Conservation (phyloP, 2,113 vertebrate species). For the Thunnus maccoyii region DNA sequence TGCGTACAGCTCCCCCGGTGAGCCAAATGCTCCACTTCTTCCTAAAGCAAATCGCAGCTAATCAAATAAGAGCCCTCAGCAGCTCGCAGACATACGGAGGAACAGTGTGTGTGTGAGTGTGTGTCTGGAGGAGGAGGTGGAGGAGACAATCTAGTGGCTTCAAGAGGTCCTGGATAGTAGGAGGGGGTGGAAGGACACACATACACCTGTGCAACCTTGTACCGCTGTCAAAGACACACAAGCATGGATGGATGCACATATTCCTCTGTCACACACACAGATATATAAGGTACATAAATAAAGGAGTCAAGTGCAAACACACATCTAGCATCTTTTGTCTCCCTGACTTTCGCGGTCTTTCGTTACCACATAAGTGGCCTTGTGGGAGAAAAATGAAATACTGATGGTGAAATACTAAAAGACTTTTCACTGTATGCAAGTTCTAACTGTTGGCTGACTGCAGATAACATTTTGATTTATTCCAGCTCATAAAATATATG, state of each 20-base stretch:
- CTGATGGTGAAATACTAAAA: slow-evolving; percentile 13
- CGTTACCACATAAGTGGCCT: neutral
- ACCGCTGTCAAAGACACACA: slow-evolving; percentile 46
- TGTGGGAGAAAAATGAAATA: slow-evolving; percentile 1
- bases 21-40: slow-evolving; percentile 73
- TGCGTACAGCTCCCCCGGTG: slow-evolving; percentile 59
- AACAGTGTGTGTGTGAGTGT: slow-evolving; percentile 45
- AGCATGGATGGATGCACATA: slow-evolving; percentile 6
- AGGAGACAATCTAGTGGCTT: slow-evolving; percentile 71
- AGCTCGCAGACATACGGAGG: slow-evolving; percentile 65
- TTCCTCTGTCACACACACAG: slow-evolving; percentile 2
- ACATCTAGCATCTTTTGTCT: slow-evolving; percentile 1
- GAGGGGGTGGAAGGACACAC: slow-evolving; percentile 67
- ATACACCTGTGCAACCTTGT: slow-evolving; percentile 41
- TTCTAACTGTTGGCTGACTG: slow-evolving; percentile 3
- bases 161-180: slow-evolving; percentile 71
- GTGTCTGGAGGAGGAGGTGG: slow-evolving; percentile 52
- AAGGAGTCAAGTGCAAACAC: slow-evolving; percentile 12
- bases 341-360: neutral
- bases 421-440: slow-evolving; percentile 13
- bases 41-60: slow-evolving; percentile 81
- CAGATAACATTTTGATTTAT: neutral
- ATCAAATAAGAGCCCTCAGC: slow-evolving; percentile 81
- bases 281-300: slow-evolving; percentile 2
- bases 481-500: neutral